Evolutionary conservation across 2,797 vertebrate genomes (phyloP).

Genomic region (Arrhamphus sclerolepis): DNA sequence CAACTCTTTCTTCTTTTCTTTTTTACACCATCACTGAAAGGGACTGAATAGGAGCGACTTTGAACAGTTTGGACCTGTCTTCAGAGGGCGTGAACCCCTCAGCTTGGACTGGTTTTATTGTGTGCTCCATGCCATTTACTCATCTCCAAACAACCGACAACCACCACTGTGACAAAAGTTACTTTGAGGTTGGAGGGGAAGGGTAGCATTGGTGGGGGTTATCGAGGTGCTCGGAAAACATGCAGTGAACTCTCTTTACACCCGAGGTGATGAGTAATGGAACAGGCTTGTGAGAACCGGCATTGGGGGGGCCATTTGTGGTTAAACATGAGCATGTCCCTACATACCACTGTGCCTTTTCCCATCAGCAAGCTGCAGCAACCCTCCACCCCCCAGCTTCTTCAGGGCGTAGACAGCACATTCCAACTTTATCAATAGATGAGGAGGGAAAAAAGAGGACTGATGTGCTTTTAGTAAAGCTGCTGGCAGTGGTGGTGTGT

Average conservation of each 20-base stretch:
- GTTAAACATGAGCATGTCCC: constrained; percentile 76
- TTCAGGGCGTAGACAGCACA: constrained; percentile 66
- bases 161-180: constrained; percentile 35
- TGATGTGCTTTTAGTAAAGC: constrained; percentile 35
- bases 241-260: constrained; percentile 59
- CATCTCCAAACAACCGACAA: constrained; percentile 25
- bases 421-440: constrained; percentile 74
- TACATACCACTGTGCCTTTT: constrained; percentile 80
- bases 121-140: constrained; percentile 36
- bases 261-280: constrained; percentile 74
- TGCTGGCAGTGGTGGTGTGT: constrained; percentile 26
- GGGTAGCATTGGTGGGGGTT: background rate
- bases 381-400: constrained; percentile 42
- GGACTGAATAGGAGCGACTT: constrained; percentile 14
- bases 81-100: background rate
- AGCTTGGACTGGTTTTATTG: constrained; percentile 28
- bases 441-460: constrained; percentile 28
- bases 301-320: constrained; percentile 70
- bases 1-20: background rate
- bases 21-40: background rate
- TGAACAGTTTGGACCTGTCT: background rate
- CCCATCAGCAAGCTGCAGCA: constrained; percentile 68
- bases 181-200: constrained; percentile 45
- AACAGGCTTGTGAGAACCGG: constrained; percentile 76
- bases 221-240: constrained; percentile 61